Base-by-base conservation (phyloP, 2,797 vertebrate species). In the Rhyacichthys aspro region DNA sequence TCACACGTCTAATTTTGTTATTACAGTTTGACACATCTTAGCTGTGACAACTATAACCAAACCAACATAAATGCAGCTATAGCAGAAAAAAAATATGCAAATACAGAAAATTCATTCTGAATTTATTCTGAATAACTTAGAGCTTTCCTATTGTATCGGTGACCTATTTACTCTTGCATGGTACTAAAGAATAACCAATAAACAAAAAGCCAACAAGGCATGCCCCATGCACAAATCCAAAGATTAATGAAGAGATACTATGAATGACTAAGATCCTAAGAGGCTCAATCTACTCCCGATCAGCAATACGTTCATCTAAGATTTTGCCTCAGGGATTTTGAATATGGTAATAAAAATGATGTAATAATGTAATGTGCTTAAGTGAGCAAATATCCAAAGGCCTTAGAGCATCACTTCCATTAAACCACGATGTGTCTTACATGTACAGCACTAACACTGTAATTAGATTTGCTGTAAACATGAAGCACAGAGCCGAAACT, bases 311-410 rank as follows among this genome's bases (percentile, higher is more conserved):
- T 78, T 63, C 67, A 59, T 79, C 66, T 42, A 68, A 74, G 58
- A 64, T 64, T 45, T 63, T 44, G 54, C 67, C 1, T n/a, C 1
- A 14, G 65, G 81, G 59, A 52, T 39, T 12, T 56, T 46, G 57
- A 70, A 81, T 83, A 86, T 85, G 78, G 55, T 82, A 89, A 90
- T 89, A 72, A 81, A n/a, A 86, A 88, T 87, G 71, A 87, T 55
- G 44, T 75, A 86, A 89, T 76, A 54, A 66, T 75, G 78, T 79
- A n/a, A n/a, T 84, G 79, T 55, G 82, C 66, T 87, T 84, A 80
- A 78, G 73, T 59, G 76, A 83, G 72, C 78, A 88, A 90, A 88
- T 83, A 90, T 85, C 71, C 74, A 64, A 79, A 76, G 74, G 79
- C 79, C 64, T 69, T 43, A 43, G n/a, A 77, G 72, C 70, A 50